Evolutionary conservation across 2,888 invertebrate genomes (phyloP).

Genomic region (Drosophila paramelanica): DNA sequence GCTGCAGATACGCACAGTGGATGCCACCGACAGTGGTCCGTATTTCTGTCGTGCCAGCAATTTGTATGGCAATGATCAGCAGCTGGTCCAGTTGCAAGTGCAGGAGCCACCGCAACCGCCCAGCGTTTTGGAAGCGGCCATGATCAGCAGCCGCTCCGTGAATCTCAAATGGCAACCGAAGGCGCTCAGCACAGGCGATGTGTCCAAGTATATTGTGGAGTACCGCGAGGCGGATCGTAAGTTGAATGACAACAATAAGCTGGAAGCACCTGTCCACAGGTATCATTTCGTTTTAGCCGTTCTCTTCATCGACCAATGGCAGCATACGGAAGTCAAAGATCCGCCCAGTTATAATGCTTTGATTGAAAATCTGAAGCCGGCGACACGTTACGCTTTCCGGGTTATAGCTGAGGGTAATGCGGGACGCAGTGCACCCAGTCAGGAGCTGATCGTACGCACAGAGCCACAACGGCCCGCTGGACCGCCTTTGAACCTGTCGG

Average conservation of each 20-base stretch:
- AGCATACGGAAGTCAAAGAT: conserved; percentile 88
- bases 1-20: conserved; percentile 89
- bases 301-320: conserved; percentile 87
- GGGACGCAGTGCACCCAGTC: conserved; percentile 89
- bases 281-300: conserved; percentile 46
- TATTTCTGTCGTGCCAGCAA: conserved; percentile 93
- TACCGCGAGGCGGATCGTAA: conserved; percentile 88
- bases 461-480: conserved; percentile 90
- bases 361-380: conserved; percentile 89
- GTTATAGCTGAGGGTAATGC: conserved; percentile 91
- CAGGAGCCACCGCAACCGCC: conserved; percentile 92
- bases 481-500: conserved; percentile 88
- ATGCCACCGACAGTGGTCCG: conserved; percentile 90
- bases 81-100: conserved; percentile 89
- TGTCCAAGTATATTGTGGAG: conserved; percentile 89
- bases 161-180: conserved; percentile 91
- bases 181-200: conserved; percentile 89
- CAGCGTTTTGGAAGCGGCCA: conserved; percentile 88
- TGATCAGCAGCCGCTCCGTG: conserved; percentile 90
- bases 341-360: conserved; percentile 88
- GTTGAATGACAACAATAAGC: conserved; percentile 45
- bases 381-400: conserved; percentile 89
- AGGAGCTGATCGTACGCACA: conserved; percentile 88
- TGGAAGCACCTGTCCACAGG: too few species aligned
- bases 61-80: conserved; percentile 90